Evolutionary conservation across 2,797 vertebrate genomes (phyloP).

Genomic region (Dallia pectoralis): DNA sequence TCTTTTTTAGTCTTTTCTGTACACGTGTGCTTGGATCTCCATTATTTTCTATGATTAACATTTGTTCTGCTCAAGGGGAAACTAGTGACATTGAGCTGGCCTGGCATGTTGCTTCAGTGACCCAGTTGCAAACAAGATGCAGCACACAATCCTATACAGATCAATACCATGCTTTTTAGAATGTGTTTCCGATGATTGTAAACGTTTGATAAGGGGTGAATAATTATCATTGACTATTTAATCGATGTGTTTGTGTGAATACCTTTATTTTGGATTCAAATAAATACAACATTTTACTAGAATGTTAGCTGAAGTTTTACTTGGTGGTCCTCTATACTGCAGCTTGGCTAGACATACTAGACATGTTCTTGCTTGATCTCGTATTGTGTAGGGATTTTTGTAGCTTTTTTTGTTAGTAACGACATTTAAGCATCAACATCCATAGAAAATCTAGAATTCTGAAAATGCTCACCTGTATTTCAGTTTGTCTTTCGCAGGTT

Average conservation of each 20-base stretch:
- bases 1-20: conserved; percentile 53
- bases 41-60: conserved; percentile 53
- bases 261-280: conserved; percentile 77
- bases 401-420: too few relatives aligned
- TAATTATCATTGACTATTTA: conserved; percentile 72
- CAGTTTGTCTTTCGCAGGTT: too few relatives aligned
- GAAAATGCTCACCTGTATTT: too few relatives aligned
- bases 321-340: conserved; percentile 36
- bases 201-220: conserved; percentile 58
- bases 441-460: too few relatives aligned
- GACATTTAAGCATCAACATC: too few relatives aligned
- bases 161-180: conserved; percentile 35
- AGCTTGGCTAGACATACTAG: background rate
- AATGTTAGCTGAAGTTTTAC: conserved; percentile 52
- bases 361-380: too few relatives aligned
- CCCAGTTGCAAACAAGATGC: conserved; percentile 19
- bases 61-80: conserved; percentile 58
- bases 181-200: conserved; percentile 20
- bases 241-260: conserved; percentile 77
- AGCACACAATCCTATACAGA: conserved; percentile 6
- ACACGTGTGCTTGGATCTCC: conserved; percentile 63
- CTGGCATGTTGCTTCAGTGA: conserved; percentile 47
- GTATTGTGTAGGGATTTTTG: too few relatives aligned
- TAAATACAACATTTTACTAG: conserved; percentile 68
- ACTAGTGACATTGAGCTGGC: conserved; percentile 51